Conservation (phyloP, 2,797 vertebrate species). For the Knipowitschia caucasica region DNA sequence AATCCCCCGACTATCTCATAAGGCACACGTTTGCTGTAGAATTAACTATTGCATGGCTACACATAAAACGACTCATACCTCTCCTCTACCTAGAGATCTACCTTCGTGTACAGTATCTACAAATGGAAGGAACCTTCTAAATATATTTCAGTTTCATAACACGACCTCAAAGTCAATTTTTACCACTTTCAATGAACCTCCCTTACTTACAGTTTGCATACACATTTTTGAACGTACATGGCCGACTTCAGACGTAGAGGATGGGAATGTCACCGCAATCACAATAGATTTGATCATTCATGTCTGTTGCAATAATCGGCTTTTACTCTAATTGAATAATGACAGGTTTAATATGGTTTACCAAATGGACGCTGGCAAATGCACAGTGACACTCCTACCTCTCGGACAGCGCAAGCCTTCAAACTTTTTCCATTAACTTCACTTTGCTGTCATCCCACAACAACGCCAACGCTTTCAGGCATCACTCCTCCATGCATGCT, state of each 20-base stretch:
- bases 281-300: too few species aligned
- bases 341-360: not conserved
- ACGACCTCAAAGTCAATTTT: constrained; percentile 35
- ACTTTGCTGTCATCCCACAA: constrained; percentile 11
- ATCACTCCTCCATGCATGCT: constrained; percentile 16
- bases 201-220: constrained; percentile 23
- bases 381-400: constrained; percentile 1
- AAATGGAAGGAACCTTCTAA: constrained; percentile 32
- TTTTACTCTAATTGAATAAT: too few species aligned
- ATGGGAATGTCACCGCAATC: not conserved
- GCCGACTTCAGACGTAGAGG: constrained; percentile 19
- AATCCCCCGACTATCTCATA: too few species aligned
- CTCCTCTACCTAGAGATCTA: constrained; percentile 27
- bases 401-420: constrained; percentile 30
- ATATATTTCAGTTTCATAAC: constrained; percentile 36
- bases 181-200: constrained; percentile 51
- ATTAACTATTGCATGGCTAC: constrained; percentile 62
- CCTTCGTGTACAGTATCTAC: constrained; percentile 45
- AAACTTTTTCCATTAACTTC: constrained; percentile 25
- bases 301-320: too few species aligned
- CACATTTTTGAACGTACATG: constrained; percentile 38
- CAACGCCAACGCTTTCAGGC: constrained; percentile 17
- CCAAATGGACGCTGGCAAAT: not conserved
- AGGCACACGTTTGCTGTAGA: constrained; percentile 58
- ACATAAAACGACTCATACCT: constrained; percentile 53